phyloP scores from a whole-genome alignment of 2,888 invertebrate species.

The Phaedon cochleariae region DNA sequence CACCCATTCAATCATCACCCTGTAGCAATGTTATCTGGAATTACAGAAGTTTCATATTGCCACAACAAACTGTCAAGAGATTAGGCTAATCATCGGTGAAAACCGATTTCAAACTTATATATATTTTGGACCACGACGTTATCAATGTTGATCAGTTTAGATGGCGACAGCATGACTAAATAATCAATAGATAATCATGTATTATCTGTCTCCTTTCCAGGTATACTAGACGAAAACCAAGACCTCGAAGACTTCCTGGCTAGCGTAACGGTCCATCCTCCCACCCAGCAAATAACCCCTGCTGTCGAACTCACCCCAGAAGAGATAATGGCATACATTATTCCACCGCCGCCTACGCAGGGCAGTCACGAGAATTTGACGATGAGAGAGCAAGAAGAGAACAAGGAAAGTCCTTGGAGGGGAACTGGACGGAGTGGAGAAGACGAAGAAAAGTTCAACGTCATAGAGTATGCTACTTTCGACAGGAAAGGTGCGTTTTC shows the following conservation, averaged over 20 bases:
- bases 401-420: slow-evolving; percentile 37
- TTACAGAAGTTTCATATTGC: too few relatives aligned
- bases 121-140: too few relatives aligned
- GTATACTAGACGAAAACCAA: slow-evolving; percentile 61
- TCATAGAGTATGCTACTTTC: slow-evolving; percentile 78
- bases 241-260: slow-evolving; percentile 86
- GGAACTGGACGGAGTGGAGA: slow-evolving; percentile 65
- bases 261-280: slow-evolving; percentile 83
- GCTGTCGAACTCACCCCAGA: slow-evolving; percentile 82
- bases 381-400: slow-evolving; percentile 19
- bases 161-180: too few relatives aligned
- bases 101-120: too few relatives aligned
- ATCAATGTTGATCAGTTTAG: too few relatives aligned
- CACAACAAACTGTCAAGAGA: too few relatives aligned
- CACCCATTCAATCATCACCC: too few relatives aligned
- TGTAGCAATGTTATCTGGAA: too few relatives aligned
- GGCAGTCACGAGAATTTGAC: slow-evolving; percentile 36
- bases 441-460: slow-evolving; percentile 53
- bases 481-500: slow-evolving; percentile 77
- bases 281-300: slow-evolving; percentile 77
- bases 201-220: slow-evolving; percentile 33
- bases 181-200: too few relatives aligned
- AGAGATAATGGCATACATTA: slow-evolving; percentile 85
- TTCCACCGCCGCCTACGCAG: slow-evolving; percentile 76
- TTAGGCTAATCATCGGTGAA: too few relatives aligned